A percentile compares a stretch with the other conserved stretches of the same genome.
Conservation (phyloP, 2,113 vertebrate species). For the Pangasianodon hypophthalmus region DNA sequence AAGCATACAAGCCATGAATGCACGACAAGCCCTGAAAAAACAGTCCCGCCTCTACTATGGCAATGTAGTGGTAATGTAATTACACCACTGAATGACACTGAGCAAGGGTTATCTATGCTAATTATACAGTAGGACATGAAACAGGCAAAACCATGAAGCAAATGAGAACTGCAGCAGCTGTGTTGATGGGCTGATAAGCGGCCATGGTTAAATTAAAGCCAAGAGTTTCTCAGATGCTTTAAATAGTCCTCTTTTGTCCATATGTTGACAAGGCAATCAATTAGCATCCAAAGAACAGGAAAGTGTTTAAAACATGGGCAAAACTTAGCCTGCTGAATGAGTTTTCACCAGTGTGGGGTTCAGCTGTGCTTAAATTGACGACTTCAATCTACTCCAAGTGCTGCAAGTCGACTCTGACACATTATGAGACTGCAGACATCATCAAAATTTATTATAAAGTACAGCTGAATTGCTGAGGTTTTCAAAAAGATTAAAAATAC, state of each 20-base stretch:
- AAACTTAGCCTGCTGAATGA: conserved; percentile 1
- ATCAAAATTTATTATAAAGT: background rate
- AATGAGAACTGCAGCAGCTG: conserved; percentile 27
- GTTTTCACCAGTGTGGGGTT: background rate
- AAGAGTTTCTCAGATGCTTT: conserved; percentile 35
- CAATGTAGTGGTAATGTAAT: conserved; percentile 40
- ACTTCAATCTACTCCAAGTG: background rate
- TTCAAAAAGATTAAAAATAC: background rate
- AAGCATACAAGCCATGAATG: conserved; percentile 46
- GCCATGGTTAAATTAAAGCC: conserved; percentile 46
- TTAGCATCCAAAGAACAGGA: conserved; percentile 25
- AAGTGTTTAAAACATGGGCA: conserved; percentile 3
- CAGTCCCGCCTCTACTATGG: conserved; percentile 54
- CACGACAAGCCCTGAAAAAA: conserved; percentile 41
- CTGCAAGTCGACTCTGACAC: background rate
- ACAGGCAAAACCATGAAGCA: conserved; percentile 35
- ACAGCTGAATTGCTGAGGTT: background rate
- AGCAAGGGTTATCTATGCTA: conserved; percentile 52
- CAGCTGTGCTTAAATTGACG: background rate
- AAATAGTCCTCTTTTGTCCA: conserved; percentile 43
- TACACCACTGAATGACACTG: conserved; percentile 44
- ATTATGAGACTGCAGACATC: background rate
- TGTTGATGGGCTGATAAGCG: conserved; percentile 48
- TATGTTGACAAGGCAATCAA: conserved; percentile 34
- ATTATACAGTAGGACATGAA: conserved; percentile 63